A percentile compares a stretch with the other conserved stretches of the same genome.
These are phyloP conservation scores for Gobio gobio DNA, from an alignment of 2,113 vertebrate species.

Conservation along the genomic window DNA sequence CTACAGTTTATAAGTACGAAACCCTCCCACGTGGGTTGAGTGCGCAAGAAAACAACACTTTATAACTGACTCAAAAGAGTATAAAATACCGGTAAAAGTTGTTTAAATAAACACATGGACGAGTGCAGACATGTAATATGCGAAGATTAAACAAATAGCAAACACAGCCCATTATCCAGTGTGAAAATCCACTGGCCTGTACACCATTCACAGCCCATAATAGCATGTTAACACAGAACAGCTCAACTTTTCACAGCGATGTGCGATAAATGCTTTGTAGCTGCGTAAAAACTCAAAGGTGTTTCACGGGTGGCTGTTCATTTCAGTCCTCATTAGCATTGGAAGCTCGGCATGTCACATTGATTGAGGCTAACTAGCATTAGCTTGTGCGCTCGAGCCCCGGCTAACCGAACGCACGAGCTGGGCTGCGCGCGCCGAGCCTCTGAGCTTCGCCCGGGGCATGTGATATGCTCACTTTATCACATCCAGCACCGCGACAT, in stretches of 20 bases:
- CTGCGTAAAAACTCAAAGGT: background rate
- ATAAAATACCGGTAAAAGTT: background rate
- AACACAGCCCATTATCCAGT: background rate
- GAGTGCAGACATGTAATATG: background rate
- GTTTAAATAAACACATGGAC: background rate
- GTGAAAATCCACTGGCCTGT: conserved; percentile 23
- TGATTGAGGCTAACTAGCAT: conserved; percentile 27
- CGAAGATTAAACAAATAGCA: background rate
- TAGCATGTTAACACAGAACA: background rate
- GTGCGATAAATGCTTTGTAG: background rate
- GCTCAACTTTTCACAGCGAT: background rate
- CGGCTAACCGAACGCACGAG: background rate
- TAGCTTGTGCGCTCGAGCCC: conserved; percentile 22
- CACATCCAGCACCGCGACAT: background rate
- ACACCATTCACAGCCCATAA: background rate
- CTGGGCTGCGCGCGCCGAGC: background rate
- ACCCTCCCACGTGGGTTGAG: conserved; percentile 13
- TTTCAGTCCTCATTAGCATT: background rate
- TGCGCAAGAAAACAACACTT: conserved; percentile 17
- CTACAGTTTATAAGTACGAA: background rate
- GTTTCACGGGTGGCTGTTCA: background rate
- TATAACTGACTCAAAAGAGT: background rate
- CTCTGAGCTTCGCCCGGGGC: conserved; percentile 19
- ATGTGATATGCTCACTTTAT: background rate
- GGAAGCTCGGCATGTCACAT: conserved; percentile 1